Base-by-base conservation (phyloP, 2,888 invertebrate genomes). In the Thecocarcelia acutangulata region DNA sequence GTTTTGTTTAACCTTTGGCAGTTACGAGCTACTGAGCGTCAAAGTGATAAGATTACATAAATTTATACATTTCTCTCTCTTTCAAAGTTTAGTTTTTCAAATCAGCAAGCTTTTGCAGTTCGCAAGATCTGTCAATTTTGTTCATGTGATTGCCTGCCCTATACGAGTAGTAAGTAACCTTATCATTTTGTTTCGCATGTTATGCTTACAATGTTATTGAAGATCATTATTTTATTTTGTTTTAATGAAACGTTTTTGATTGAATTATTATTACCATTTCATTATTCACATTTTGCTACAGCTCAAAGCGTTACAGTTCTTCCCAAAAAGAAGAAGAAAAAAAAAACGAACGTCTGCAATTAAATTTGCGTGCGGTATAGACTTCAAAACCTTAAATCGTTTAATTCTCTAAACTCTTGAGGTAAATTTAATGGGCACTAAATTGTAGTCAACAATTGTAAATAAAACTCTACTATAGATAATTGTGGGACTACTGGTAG, bases 211-310 rank as follows among this genome's bases (percentile, higher is more conserved):
- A 15, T 50, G 17, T 24, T 66, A 24, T 0, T 66, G n/a, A 24
- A 13, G 44, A 40, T 54, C 69, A 50, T 56, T 54, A 63, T 69
- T 83, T 59, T 72, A 77, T 83, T 76, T 80, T 74, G 64, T 78
- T 63, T 83, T 82, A 78, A 82, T 84, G 78, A 83, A 83, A 83
- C 59, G 73, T 76, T 78, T 82, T 80, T 78, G 80, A 83, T 82
- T 84, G 83, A 83, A 82, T 79, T 82, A 83, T 83, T 66, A 68
- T 72, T 33, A 58, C 33, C 63, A 52, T 61, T 59, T 66, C 44
- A 68, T 56, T 73, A 74, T 68, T 64, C 37, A 58, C 70, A 78
- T 50, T 64, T 15, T 17, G 5, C 48, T 70, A 40, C 19, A 15
- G 4, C 15, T 54, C 54, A 9, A 61, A 52, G 42, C 44, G 21